Percentiles rank a stretch among this genome's conserved stretches.
phyloP scores from a whole-genome alignment of 2,113 vertebrate species.

The Labeo catla region DNA sequence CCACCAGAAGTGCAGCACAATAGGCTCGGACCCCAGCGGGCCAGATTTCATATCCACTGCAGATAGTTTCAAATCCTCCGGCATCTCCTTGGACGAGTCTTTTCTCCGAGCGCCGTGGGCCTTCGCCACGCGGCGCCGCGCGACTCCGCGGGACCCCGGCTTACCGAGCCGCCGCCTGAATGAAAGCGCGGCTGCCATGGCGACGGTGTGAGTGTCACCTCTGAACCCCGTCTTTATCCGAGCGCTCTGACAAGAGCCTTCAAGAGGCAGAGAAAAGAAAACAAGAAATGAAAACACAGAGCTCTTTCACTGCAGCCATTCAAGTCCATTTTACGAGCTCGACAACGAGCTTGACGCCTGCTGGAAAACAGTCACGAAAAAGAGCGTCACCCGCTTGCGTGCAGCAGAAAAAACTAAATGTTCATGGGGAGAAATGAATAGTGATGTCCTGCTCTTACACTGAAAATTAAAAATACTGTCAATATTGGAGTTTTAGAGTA shows the following conservation, averaged over 20 bases:
- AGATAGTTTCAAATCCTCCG: slow-evolving; percentile 24
- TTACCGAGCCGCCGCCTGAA: slow-evolving; percentile 73
- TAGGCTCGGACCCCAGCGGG: background rate
- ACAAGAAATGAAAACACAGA: slow-evolving; percentile 41
- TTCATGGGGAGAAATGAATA: no score
- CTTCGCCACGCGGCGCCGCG: no score
- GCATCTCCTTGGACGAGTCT: slow-evolving; percentile 66
- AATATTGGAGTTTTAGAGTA: background rate
- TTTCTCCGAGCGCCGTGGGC: slow-evolving; percentile 15
- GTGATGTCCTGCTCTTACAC: no score
- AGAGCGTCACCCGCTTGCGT: no score
- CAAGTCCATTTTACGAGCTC: no score
- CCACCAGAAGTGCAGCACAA: background rate
- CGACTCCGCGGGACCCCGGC: slow-evolving; percentile 68
- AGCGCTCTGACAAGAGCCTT: slow-evolving; percentile 64
- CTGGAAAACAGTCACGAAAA: no score
- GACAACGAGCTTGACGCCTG: no score
- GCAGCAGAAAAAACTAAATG: no score
- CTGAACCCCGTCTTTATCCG: slow-evolving; percentile 73
- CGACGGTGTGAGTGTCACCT: slow-evolving; percentile 72
- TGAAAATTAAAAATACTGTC: no score
- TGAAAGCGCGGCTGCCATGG: slow-evolving; percentile 73
- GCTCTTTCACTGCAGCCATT: slow-evolving; percentile 55
- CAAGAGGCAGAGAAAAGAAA: slow-evolving; percentile 54
- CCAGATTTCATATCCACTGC: background rate